Evolutionary conservation across 30 jellyfish, hydroid and myxozoan species (phyloP).

Genomic region (Nemopilema nomurai): DNA sequence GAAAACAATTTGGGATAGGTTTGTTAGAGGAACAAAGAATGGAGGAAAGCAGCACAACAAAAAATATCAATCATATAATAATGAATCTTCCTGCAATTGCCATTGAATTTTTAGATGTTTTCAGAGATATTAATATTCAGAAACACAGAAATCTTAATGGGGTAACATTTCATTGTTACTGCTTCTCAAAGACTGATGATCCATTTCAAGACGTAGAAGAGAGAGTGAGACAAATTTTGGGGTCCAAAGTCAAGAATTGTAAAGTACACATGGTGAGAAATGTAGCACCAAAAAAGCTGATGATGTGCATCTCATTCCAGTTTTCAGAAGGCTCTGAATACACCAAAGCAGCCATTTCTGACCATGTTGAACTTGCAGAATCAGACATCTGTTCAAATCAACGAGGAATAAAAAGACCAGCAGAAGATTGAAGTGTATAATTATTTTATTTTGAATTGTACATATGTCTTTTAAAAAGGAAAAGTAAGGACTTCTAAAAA

Average conservation of each 20-base stretch:
- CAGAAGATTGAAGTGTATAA: slow-evolving; percentile 18
- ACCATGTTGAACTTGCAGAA: background rate
- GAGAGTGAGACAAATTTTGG: slow-evolving; percentile 45
- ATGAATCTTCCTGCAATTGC: slow-evolving; percentile 98
- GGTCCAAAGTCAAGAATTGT: slow-evolving; percentile 25
- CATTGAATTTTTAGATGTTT: slow-evolving; percentile 77
- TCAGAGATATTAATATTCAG: slow-evolving; percentile 16
- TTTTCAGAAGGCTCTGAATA: background rate
- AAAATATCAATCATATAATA: slow-evolving; percentile 48
- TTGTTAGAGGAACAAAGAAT: background rate
- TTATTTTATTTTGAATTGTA: too few species aligned
- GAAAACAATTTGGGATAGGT: background rate
- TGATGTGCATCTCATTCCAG: slow-evolving; percentile 92
- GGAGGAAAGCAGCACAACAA: background rate
- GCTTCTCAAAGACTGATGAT: slow-evolving; percentile 67
- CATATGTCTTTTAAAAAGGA: background rate
- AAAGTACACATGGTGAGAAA: slow-evolving; percentile 78
- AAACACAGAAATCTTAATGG: background rate
- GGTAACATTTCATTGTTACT: slow-evolving; percentile 74
- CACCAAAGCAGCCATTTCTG: background rate
- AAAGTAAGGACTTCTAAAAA: background rate
- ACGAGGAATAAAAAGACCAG: slow-evolving; percentile 48
- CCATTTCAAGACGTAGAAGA: slow-evolving; percentile 77
- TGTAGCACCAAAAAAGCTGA: slow-evolving; percentile 94
- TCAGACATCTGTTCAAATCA: background rate